Evolutionary conservation across 2,888 invertebrate species (phyloP).

Genomic region (Agriopis marginaria): DNA sequence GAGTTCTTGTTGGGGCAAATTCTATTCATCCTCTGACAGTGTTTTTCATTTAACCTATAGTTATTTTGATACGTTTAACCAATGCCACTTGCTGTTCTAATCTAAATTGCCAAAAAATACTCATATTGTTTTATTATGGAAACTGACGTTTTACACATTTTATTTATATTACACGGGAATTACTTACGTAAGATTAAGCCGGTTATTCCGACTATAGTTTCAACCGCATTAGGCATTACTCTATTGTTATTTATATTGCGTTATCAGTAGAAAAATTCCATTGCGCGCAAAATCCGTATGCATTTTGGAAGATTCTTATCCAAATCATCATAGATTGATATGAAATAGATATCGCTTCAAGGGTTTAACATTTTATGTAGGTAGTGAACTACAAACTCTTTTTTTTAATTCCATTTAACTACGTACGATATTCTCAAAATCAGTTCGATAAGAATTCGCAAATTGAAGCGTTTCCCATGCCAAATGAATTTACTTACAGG

Average conservation of each 20-base stretch:
- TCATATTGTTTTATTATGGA: not conserved
- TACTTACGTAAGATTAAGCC: no score
- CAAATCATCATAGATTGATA: slow-evolving; percentile 1
- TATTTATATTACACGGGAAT: no score
- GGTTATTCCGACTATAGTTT: not conserved
- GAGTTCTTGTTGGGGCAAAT: no score
- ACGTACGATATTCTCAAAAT: not conserved
- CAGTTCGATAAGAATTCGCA: not conserved
- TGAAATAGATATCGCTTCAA: not conserved
- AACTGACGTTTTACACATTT: no score
- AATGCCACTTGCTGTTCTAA: no score
- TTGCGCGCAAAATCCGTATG: not conserved
- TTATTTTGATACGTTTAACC: no score
- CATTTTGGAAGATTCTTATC: not conserved
- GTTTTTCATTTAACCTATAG: no score
- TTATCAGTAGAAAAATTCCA: slow-evolving; percentile 2
- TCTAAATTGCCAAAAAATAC: no score
- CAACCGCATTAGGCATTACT: not conserved
- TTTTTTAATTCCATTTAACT: no score
- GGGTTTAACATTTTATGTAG: not conserved
- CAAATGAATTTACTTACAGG: not conserved
- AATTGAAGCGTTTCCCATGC: not conserved
- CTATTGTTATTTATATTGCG: not conserved
- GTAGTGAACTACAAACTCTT: not conserved
- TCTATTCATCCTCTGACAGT: no score